phyloP scores from a whole-genome alignment of 2,888 invertebrate genomes.

The Galeopsomyia nigrocyanea region DNA sequence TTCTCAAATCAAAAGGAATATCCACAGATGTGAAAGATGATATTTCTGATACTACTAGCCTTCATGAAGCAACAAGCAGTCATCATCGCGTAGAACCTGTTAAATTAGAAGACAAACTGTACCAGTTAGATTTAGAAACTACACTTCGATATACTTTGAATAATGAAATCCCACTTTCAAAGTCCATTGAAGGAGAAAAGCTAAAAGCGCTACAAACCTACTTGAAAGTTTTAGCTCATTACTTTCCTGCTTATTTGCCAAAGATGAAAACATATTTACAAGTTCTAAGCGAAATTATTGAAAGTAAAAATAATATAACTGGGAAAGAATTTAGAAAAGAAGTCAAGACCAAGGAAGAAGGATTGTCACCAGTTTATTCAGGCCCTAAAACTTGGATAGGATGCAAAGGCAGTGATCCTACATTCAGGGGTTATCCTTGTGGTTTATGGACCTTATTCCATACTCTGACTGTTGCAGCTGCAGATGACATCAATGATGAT shows the following conservation, averaged over 20 bases:
- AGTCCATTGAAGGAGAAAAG: conserved; percentile 79
- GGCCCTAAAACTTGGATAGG: conserved; percentile 77
- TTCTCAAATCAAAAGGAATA: conserved; percentile 65
- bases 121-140: conserved; percentile 90
- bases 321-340: conserved; percentile 75
- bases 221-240: conserved; percentile 78
- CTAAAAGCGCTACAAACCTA: conserved; percentile 82
- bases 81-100: neutral
- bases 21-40: conserved; percentile 42
- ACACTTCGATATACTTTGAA: conserved; percentile 86
- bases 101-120: conserved; percentile 71
- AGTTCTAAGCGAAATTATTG: conserved; percentile 73
- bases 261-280: conserved; percentile 70
- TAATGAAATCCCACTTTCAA: conserved; percentile 84
- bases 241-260: conserved; percentile 83
- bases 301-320: conserved; percentile 70
- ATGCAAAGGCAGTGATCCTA: conserved; percentile 84
- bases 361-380: conserved; percentile 73
- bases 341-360: conserved; percentile 71
- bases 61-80: no score
- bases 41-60: conserved; percentile 3
- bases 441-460: conserved; percentile 97
- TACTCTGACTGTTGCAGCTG: conserved; percentile 82
- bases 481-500: conserved; percentile 42
- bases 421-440: conserved; percentile 91